phyloP scores from a whole-genome alignment of 2,113 vertebrate genomes.

The Sterna hirundo region DNA sequence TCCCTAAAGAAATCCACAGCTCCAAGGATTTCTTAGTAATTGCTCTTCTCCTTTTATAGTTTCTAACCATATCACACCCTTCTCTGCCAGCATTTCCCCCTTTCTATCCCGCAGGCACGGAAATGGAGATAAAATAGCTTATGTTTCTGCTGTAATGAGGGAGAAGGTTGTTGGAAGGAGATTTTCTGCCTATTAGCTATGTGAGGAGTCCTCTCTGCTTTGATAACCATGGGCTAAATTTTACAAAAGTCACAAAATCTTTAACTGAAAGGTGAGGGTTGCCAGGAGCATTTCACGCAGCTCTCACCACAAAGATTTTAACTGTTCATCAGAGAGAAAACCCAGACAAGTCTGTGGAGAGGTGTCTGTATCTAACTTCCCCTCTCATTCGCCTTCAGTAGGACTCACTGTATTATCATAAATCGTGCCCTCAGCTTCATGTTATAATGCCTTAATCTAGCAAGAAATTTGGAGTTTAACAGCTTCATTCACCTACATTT shows the following conservation, averaged over 20 bases:
- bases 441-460: not conserved
- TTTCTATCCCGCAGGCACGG: not conserved
- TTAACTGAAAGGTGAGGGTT: not conserved
- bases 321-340: not conserved
- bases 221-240: not conserved
- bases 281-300: not conserved
- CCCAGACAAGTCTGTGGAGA: not conserved
- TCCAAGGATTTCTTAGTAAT: not conserved
- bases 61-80: not conserved
- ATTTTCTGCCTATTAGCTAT: not conserved
- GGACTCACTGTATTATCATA: not conserved
- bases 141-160: not conserved
- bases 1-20: not conserved
- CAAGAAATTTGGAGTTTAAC: not conserved
- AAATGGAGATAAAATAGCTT: slow-evolving; percentile 18
- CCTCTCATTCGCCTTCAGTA: not conserved
- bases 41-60: not conserved
- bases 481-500: not conserved
- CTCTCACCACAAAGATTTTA: not conserved
- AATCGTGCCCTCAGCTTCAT: not conserved
- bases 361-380: not conserved
- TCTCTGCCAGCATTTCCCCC: not conserved
- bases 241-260: not conserved
- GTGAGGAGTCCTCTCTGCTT: not conserved
- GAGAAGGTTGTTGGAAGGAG: not conserved